A percentile compares a stretch with the other conserved stretches of the same genome.
These are phyloP conservation scores for Polymixis flavicincta DNA, from an alignment of 2,888 invertebrate species.

Conservation along the genomic window DNA sequence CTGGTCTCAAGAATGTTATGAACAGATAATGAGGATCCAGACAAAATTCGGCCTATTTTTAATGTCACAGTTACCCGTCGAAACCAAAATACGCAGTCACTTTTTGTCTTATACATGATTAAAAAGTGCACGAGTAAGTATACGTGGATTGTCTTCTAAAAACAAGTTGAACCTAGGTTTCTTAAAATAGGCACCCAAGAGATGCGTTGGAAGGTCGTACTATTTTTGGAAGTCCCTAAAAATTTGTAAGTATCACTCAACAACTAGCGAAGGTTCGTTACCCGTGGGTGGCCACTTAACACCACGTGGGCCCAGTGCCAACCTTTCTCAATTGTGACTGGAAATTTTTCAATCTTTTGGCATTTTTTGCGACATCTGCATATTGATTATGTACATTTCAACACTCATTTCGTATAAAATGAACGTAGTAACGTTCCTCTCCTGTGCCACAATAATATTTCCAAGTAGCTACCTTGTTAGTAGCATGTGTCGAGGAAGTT, in stretches of 20 bases:
- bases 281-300: constrained; percentile 44
- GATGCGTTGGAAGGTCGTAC: constrained; percentile 22
- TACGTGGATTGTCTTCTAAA: not conserved
- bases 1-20: constrained; percentile 7
- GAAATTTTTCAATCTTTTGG: constrained; percentile 51
- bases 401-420: not conserved
- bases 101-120: not conserved
- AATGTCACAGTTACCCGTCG: not conserved
- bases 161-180: constrained; percentile 5
- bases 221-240: constrained; percentile 35
- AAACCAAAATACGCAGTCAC: not conserved
- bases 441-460: not conserved
- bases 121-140: not conserved
- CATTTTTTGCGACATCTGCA: constrained; percentile 21
- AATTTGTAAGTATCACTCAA: constrained; percentile 44
- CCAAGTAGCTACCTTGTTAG: constrained; percentile 1
- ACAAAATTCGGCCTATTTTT: not conserved
- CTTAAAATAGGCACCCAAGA: constrained; percentile 37
- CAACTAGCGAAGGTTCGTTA: constrained; percentile 49
- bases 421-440: not conserved
- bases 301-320: constrained; percentile 55
- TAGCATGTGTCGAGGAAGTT: constrained; percentile 23
- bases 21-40: not conserved
- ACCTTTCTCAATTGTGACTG: constrained; percentile 52
- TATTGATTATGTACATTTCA: constrained; percentile 1